phyloP scores from a whole-genome alignment of 37 sponge, comb jelly and placozoan species.

The Corticium candelabrum region DNA sequence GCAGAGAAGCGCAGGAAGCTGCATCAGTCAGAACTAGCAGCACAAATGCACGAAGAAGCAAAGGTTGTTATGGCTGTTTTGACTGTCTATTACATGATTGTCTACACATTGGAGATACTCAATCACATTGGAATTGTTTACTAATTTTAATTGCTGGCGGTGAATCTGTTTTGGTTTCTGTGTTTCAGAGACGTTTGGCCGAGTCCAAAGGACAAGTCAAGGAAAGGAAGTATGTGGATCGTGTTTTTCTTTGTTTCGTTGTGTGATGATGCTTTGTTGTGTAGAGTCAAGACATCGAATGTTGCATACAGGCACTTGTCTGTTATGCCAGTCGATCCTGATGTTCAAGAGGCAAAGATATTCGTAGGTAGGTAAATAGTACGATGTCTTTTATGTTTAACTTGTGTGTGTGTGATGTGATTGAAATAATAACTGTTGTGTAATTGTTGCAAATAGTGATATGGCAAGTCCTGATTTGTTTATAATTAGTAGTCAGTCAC shows the following conservation, averaged over 20 bases:
- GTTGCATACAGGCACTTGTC: constrained; percentile 81
- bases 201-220: not conserved
- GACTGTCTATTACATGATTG: too few species aligned
- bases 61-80: constrained; percentile 35
- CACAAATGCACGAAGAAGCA: constrained; percentile 82
- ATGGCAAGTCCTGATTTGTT: too few species aligned
- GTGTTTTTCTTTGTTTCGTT: too few species aligned
- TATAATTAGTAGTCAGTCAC: too few species aligned
- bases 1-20: constrained; percentile 74
- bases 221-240: not conserved
- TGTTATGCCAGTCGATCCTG: constrained; percentile 73
- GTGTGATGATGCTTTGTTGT: too few species aligned
- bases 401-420: too few species aligned
- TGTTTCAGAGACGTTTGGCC: not conserved
- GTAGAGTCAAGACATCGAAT: too few species aligned
- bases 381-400: too few species aligned
- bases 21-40: constrained; percentile 72
- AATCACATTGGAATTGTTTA: too few species aligned
- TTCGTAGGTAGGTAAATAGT: constrained; percentile 72
- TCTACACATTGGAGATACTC: too few species aligned
- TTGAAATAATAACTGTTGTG: too few species aligned
- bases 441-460: too few species aligned
- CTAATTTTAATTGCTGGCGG: not conserved
- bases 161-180: not conserved
- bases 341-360: constrained; percentile 69